Evolutionary conservation across 2,113 vertebrate genomes (phyloP).

Genomic region (Ceuthmochares aereus): DNA sequence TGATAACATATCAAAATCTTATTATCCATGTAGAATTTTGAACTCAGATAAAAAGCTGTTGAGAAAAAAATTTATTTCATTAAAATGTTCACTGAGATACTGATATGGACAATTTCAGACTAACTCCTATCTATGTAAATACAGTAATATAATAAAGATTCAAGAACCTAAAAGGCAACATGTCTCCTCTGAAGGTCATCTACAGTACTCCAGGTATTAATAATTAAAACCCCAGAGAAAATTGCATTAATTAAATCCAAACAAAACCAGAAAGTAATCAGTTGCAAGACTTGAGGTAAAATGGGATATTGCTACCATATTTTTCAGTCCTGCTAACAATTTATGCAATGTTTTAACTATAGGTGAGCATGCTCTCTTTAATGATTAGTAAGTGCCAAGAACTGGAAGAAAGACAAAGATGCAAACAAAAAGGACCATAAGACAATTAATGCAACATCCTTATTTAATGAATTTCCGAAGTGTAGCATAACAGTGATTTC

Average conservation of each 20-base stretch:
- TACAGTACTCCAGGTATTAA: not conserved
- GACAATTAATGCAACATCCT: not conserved
- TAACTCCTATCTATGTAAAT: not conserved
- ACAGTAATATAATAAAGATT: not conserved
- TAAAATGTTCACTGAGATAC: not conserved
- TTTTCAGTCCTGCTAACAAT: not conserved
- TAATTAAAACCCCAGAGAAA: not conserved
- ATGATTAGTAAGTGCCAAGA: not conserved
- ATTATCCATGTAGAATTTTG: not conserved
- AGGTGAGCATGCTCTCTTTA: not conserved
- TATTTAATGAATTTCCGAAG: not conserved
- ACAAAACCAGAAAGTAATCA: not conserved
- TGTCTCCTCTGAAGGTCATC: not conserved
- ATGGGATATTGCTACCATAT: not conserved
- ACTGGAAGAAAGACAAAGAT: not conserved
- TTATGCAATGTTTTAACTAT: not conserved
- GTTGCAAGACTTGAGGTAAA: not conserved
- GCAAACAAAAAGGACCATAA: not conserved
- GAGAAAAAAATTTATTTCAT: not conserved
- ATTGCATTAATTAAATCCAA: not conserved
- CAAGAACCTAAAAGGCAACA: not conserved
- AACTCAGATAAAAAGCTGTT: not conserved
- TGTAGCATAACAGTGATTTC: not conserved
- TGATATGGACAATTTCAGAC: not conserved
- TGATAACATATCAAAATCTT: not conserved